A percentile compares a stretch with the other conserved stretches of the same genome.
Conservation (phyloP, 2,113 vertebrate species). For the Chaetorhynchus papuensis region DNA sequence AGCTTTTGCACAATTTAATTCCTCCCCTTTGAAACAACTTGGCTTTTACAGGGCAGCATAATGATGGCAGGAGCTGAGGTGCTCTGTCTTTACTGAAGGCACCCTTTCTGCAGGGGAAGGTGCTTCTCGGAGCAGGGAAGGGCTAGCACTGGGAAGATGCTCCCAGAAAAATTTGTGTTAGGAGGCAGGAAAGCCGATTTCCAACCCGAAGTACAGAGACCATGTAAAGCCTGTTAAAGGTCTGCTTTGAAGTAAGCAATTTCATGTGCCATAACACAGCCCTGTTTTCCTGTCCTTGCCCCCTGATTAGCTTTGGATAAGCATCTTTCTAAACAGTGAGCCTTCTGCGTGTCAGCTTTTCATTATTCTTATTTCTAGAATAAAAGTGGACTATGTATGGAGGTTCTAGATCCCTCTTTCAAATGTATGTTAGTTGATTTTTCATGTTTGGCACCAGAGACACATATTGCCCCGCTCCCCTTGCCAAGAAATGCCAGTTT, state of each 20-base stretch:
- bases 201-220: neutral
- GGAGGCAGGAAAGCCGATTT: neutral
- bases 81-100: neutral
- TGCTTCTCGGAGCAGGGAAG: neutral
- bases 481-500: neutral
- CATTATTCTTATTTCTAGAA: constrained; percentile 13
- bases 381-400: neutral
- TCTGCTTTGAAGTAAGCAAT: constrained; percentile 12
- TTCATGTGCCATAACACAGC: neutral
- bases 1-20: neutral
- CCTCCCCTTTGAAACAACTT: neutral
- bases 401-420: constrained; percentile 17
- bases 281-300: neutral
- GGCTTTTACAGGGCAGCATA: neutral
- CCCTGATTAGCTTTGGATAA: neutral
- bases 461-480: neutral
- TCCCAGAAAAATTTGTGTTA: neutral
- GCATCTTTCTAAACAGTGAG: neutral
- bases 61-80: neutral
- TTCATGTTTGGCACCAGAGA: constrained; percentile 14
- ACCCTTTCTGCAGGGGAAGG: neutral
- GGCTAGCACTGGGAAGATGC: neutral
- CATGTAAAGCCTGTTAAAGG: neutral
- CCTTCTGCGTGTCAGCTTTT: neutral
- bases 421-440: constrained; percentile 25